Base-by-base conservation (phyloP, 2,797 vertebrate species). In the Siniperca scherzeri region DNA sequence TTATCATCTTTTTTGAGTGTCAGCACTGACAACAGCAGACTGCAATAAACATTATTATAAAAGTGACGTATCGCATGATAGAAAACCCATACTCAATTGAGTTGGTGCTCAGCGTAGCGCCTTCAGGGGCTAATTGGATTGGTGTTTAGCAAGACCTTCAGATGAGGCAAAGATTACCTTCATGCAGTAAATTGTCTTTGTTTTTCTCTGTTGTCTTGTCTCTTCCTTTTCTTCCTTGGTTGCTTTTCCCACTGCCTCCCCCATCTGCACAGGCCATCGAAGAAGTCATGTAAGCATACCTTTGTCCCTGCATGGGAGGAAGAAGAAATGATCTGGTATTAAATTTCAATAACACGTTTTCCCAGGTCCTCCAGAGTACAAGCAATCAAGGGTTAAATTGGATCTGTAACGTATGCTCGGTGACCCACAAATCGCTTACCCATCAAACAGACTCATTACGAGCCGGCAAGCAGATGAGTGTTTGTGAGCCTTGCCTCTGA, bases 381-480 rank as follows among this genome's bases (percentile, higher is more conserved):
- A 97, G 98, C 97, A 98, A 97, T 97, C 97, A 96, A 97, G 97
- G 97, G 98, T 99, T 99, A 99, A 99, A 97, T 97, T 96, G 96
- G 97, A 99, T 99, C 97, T 97, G 96, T 98, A 98, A 97, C 97
- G 95, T 98, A 98, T 98, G 97, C 97, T 98, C 96, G 94, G 92
- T 98, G 98, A 99, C 98, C 98, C 98, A 93, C 96, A 96, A 97
- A 97, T 97, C 97, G 97, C 97, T 99, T 97, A 95, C 93, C 95
- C 97, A 98, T 99, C 98, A 99, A 98, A 98, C 97, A 97, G 96
- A 97, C 96, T 99, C 98, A 99, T 99, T 99, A 99, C 97, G 97
- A 97, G 95, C 94, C 96, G 96, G 97, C 96, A 96, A 97, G 97
- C 97, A 97, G 98, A 99, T 97, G 97, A 98, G 97, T 97, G 96